A percentile compares a stretch with the other conserved stretches of the same genome.
phyloP scores from a whole-genome alignment of 2,797 vertebrate genomes.

The Botia kubotai region DNA sequence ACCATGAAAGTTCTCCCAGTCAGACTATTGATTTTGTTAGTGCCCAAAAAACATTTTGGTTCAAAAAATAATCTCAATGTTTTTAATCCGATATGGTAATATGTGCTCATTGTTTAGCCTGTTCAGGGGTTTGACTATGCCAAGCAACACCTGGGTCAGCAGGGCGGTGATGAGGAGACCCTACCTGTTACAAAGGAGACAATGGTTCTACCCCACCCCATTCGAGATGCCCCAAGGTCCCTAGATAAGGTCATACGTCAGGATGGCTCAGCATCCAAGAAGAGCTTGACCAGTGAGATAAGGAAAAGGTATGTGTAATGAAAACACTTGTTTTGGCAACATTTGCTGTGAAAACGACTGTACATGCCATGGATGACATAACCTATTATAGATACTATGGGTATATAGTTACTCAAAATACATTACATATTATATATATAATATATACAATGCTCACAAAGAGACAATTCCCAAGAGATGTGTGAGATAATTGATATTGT shows the following conservation, averaged over 20 bases:
- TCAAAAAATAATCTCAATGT: background rate
- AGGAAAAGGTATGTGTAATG: slow-evolving; percentile 86
- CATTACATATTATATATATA: no score
- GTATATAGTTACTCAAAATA: no score
- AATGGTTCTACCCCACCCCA: slow-evolving; percentile 87
- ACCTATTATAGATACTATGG: background rate
- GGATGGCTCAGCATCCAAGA: slow-evolving; percentile 90
- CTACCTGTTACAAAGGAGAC: slow-evolving; percentile 92
- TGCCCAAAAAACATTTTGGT: no score
- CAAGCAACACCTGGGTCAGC: slow-evolving; percentile 96
- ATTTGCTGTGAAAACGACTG: background rate
- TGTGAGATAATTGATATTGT: no score
- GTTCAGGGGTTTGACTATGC: slow-evolving; percentile 98
- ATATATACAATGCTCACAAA: no score
- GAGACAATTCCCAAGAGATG: no score
- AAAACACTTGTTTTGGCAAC: background rate
- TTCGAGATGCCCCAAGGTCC: slow-evolving; percentile 85
- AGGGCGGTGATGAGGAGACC: slow-evolving; percentile 91
- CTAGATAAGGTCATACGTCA: slow-evolving; percentile 87
- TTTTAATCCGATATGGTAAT: slow-evolving; percentile 8
- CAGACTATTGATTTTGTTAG: no score
- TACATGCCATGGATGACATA: slow-evolving; percentile 4
- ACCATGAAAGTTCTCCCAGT: background rate
- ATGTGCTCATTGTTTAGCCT: slow-evolving; percentile 76
- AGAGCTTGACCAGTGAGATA: slow-evolving; percentile 84